These are phyloP conservation scores for Progne subis DNA, from an alignment of 2,113 vertebrate species.

Conservation along the genomic window DNA sequence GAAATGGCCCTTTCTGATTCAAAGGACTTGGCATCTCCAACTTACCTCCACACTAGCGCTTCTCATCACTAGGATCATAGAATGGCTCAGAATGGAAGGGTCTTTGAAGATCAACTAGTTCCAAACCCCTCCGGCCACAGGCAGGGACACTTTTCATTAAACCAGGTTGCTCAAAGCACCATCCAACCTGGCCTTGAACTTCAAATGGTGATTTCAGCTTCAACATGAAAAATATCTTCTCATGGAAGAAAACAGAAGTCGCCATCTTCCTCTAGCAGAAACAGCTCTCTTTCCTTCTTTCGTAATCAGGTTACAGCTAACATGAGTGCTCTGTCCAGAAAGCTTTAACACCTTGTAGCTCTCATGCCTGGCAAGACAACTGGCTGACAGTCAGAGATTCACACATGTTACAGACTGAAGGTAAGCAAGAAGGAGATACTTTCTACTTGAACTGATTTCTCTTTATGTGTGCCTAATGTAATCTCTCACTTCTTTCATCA, in stretches of 20 bases:
- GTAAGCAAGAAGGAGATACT: neutral
- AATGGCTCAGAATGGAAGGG: neutral
- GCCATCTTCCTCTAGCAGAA: neutral
- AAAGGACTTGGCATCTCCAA: neutral
- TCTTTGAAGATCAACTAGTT: neutral
- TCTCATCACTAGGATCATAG: neutral
- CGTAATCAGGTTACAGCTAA: neutral
- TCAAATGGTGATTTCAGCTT: neutral
- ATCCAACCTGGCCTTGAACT: neutral
- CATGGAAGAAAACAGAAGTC: neutral
- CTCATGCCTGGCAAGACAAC: neutral
- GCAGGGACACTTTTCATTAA: neutral
- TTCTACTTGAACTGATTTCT: neutral
- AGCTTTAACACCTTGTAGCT: neutral
- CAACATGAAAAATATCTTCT: fast-evolving
- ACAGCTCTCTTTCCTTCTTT: fast-evolving
- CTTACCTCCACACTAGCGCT: neutral
- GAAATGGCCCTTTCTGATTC: neutral
- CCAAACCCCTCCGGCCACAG: neutral
- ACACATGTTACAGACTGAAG: neutral
- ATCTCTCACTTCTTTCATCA: neutral
- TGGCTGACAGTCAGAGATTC: neutral
- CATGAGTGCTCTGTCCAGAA: neutral
- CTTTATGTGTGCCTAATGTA: neutral
- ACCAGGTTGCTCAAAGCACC: neutral